Percentiles rank a stretch among this genome's conserved stretches.
phyloP scores from a whole-genome alignment of 2,888 invertebrate genomes.

The Apodemia duryi region DNA sequence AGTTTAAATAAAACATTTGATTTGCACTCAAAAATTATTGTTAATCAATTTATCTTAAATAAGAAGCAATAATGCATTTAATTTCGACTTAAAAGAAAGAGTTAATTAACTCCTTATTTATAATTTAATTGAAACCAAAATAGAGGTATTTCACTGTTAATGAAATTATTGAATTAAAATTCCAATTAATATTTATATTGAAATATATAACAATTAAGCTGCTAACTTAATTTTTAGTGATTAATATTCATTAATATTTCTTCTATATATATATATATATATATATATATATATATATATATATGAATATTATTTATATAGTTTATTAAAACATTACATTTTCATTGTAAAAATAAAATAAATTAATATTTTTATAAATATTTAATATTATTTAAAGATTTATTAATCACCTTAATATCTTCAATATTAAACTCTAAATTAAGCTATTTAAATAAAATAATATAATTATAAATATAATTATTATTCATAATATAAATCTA shows the following conservation, averaged over 20 bases:
- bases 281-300: too few relatives aligned
- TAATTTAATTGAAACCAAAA: slow-evolving; percentile 79
- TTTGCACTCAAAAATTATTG: slow-evolving; percentile 54
- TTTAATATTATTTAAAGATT: neutral
- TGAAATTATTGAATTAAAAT: slow-evolving; percentile 75
- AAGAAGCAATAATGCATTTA: slow-evolving; percentile 62
- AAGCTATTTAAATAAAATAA: slow-evolving; percentile 44
- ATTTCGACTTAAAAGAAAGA: slow-evolving; percentile 53
- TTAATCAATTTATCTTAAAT: slow-evolving; percentile 71
- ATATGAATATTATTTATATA: too few relatives aligned
- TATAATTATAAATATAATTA: slow-evolving; percentile 27
- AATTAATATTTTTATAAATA: slow-evolving; percentile 46
- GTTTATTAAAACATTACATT: slow-evolving; percentile 84
- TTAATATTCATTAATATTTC: slow-evolving; percentile 70
- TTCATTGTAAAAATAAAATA: slow-evolving; percentile 81
- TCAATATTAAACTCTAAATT: slow-evolving; percentile 54
- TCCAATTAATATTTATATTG: slow-evolving; percentile 52
- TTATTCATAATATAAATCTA: slow-evolving; percentile 48
- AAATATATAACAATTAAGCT: slow-evolving; percentile 80
- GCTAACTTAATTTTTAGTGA: slow-evolving; percentile 82
- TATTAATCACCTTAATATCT: slow-evolving; percentile 53
- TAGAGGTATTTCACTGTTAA: slow-evolving; percentile 84
- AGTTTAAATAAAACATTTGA: slow-evolving; percentile 41
- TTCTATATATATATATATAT: too few relatives aligned
- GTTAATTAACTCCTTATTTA: slow-evolving; percentile 72